phyloP scores from a whole-genome alignment of 2,888 invertebrate species.

The Rhingia campestris region DNA sequence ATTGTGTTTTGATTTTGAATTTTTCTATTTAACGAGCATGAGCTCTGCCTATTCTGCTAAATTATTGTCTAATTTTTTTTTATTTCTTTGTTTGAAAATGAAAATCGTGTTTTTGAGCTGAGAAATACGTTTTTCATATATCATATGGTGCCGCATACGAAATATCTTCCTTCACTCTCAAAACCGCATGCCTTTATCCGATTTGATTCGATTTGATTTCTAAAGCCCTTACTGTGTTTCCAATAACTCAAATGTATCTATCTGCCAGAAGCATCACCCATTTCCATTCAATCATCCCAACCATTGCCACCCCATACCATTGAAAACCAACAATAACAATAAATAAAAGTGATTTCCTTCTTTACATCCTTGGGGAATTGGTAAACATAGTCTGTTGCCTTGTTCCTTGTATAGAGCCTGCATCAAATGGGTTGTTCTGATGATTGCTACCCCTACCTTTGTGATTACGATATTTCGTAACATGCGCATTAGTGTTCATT shows the following conservation, averaged over 20 bases:
- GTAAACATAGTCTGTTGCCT: slow-evolving; percentile 45
- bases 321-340: slow-evolving; percentile 59
- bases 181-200: no score
- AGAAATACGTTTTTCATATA: no score
- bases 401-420: slow-evolving; percentile 16
- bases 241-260: slow-evolving; percentile 50
- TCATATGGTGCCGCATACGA: no score
- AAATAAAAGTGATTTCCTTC: slow-evolving; percentile 59
- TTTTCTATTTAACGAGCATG: no score
- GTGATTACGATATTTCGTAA: slow-evolving; percentile 20
- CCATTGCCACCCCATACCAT: slow-evolving; percentile 1
- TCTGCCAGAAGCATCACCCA: slow-evolving; percentile 2
- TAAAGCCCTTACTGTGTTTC: slow-evolving; percentile 39
- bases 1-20: no score
- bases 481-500: slow-evolving; percentile 61
- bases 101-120: no score
- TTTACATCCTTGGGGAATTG: slow-evolving; percentile 42
- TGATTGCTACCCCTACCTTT: slow-evolving; percentile 29
- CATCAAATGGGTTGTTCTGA: slow-evolving; percentile 43
- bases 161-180: no score
- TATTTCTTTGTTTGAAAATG: no score
- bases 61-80: no score
- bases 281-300: slow-evolving; percentile 28
- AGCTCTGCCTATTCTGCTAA: no score
- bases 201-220: background rate